Conservation (phyloP, 2,113 vertebrate genomes). For the Nothocercus julius region DNA sequence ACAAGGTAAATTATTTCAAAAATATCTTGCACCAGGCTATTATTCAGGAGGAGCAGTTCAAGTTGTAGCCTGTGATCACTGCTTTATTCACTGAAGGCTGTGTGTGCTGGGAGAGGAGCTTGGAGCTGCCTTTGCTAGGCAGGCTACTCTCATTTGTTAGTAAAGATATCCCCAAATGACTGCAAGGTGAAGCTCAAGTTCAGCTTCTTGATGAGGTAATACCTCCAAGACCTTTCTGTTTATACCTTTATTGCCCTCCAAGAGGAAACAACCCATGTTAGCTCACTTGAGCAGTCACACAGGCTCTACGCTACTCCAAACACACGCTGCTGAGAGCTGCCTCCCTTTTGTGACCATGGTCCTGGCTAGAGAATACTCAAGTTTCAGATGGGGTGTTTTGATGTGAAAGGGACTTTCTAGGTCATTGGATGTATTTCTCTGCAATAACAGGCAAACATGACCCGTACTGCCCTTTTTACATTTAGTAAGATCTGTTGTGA, state of each 20-base stretch:
- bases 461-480: background rate
- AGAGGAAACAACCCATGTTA: background rate
- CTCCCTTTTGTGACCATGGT: background rate
- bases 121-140: background rate
- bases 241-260: background rate
- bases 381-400: background rate
- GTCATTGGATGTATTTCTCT: background rate
- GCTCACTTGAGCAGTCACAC: background rate
- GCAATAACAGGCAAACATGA: background rate
- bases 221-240: background rate
- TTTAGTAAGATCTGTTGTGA: background rate
- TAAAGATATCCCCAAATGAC: background rate
- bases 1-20: background rate
- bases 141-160: background rate
- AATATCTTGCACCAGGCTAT: background rate
- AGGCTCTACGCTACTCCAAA: background rate
- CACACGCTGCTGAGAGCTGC: background rate
- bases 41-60: accelerated
- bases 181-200: background rate
- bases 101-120: background rate
- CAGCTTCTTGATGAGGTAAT: background rate
- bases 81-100: background rate
- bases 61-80: background rate
- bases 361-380: constrained; percentile 20
- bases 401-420: background rate